Base-by-base conservation (phyloP, 2,113 vertebrate genomes). In the Sialia sialis region DNA sequence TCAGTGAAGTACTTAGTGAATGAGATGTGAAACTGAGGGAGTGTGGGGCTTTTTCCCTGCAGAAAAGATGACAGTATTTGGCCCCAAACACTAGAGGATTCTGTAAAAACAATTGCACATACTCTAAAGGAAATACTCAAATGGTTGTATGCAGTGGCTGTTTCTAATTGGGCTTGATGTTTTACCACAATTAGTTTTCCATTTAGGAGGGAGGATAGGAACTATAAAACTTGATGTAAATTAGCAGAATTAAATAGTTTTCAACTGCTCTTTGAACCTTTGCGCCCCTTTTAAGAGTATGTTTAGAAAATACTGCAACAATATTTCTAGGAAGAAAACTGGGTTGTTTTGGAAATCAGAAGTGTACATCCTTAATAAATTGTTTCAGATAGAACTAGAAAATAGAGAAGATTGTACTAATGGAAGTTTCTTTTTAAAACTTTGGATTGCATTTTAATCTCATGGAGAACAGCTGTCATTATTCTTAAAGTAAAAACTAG, bases 151-250 rank as follows among this genome's bases (percentile, higher is more conserved):
- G 39, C 67, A 89, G 89, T 87, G 59, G 32, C 87, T 87, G 54
- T 84, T 95, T 80, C 58, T 85, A 80, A 85, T 91, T 90, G 89
- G 48, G 27, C 41, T 87, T 73, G 54, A 58, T 87, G 81, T 79
- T 95, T 95, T 90, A 87, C 62, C 41, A 39, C 85, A 75, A 76
- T 73, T 91, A 74, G 34, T 49, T 94, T 84, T 89, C 77, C 59
- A 55, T 89, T 89, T 89, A 87, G 58, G 46, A 89, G 38, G 32
- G 41, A 94, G 26, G 58, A 79, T 79, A 76, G 46, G 73, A 95
- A 48, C 73, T 85, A 59, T 89, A 87, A 95, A 95, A 54, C 49
- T 56, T 46, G 14, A 80, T 38, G n/a, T 26, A 89, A 83, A 85
- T 96, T 66, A 91, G 63, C 14, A 4, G 20, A 72, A 38, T 63